Evolutionary conservation across 2,113 vertebrate species (phyloP).

Genomic region (Pygoscelis adeliae): DNA sequence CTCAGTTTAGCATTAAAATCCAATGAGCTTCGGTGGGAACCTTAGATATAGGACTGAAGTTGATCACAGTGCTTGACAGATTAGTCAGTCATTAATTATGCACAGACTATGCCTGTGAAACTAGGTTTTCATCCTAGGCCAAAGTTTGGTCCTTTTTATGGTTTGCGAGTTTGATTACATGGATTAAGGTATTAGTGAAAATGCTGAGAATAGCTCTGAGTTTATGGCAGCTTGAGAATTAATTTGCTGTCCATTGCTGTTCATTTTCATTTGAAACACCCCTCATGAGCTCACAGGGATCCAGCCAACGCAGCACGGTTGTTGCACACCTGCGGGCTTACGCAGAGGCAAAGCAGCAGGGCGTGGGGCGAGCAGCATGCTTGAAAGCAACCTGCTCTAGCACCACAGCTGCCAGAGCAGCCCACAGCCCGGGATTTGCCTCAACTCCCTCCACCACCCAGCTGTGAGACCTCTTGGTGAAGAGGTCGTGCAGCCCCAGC

Average conservation of each 20-base stretch:
- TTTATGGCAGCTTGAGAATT: background rate
- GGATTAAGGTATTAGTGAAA: background rate
- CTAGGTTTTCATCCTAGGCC: background rate
- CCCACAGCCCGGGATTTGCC: rapidly evolving
- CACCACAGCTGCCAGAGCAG: background rate
- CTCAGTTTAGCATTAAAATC: background rate
- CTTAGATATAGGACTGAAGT: background rate
- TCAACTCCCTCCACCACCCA: background rate
- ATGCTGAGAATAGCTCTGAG: background rate
- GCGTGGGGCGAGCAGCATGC: rapidly evolving
- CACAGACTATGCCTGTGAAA: background rate
- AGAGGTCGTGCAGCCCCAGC: rapidly evolving
- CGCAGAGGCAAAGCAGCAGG: rapidly evolving
- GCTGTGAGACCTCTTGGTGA: background rate
- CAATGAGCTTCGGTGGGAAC: background rate
- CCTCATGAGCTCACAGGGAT: background rate
- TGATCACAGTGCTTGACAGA: background rate
- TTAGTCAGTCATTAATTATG: background rate
- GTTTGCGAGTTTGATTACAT: background rate
- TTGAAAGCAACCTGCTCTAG: rapidly evolving
- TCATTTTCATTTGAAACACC: background rate
- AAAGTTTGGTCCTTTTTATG: background rate
- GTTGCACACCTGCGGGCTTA: background rate
- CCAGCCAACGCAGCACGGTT: rapidly evolving
- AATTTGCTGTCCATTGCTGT: background rate